Evolutionary conservation across 2,888 invertebrate species (phyloP).

Genomic region (Eudasyphora cyanicolor): DNA sequence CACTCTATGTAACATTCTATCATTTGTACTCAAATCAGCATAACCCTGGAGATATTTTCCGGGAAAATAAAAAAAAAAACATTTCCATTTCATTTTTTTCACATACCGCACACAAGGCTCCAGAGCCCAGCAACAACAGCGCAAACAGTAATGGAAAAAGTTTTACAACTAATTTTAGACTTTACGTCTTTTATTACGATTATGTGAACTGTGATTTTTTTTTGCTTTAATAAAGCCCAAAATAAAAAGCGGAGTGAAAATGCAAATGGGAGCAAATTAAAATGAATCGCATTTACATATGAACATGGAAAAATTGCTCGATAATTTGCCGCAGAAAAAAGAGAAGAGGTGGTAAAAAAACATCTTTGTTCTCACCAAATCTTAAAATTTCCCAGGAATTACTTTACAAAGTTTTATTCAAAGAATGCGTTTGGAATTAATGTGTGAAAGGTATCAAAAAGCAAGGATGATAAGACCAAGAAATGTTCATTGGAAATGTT

Average conservation of each 20-base stretch:
- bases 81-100: not conserved
- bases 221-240: not conserved
- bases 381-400: not conserved
- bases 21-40: too few relatives aligned
- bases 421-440: too few relatives aligned
- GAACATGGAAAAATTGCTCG: not conserved
- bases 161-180: constrained; percentile 15
- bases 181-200: not conserved
- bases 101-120: not conserved
- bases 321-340: not conserved
- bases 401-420: not conserved
- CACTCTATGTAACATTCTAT: too few relatives aligned
- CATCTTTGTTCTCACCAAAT: not conserved
- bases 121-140: not conserved
- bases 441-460: not conserved
- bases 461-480: not conserved
- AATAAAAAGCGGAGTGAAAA: not conserved
- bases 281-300: not conserved
- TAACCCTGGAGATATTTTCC: not conserved
- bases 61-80: too few relatives aligned
- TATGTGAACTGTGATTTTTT: not conserved
- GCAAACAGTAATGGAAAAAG: not conserved
- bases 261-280: not conserved
- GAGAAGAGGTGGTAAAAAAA: not conserved
- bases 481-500: not conserved